Base-by-base conservation (phyloP, 64 coral and sea anemone species). In the Hydrozoanthus tunicans region DNA sequence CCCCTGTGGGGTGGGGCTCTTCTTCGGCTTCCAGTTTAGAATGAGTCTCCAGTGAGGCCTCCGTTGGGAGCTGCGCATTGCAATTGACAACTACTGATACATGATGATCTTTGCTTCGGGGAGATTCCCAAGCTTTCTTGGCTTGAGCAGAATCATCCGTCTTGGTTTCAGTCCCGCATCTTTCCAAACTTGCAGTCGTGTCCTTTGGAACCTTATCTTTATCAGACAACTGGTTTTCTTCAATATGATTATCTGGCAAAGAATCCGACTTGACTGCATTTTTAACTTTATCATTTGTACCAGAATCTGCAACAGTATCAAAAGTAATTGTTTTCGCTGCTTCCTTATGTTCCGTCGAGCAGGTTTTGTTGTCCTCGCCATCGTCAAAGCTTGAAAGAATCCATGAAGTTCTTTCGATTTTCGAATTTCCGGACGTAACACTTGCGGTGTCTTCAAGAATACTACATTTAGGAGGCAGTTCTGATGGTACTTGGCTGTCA, bases 341-440 rank as follows among this genome's bases (percentile, higher is more conserved):
- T 7, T 74, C 9, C 7, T 15, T 51, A 15, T 32, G 84, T 56
- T 59, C 56, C 11, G 20, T 3, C 51, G 67, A 57, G 57, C 55
- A 59, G 14, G 68, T 17, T 13, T 88, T 61, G 1, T 25, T 75
- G 12, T 73, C 68, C 7, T 88, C 84, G 74, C 9, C 43, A 58
- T 26, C 32, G 5, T 88, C 84, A 88, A 88, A 88, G 74, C 84
- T 88, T 88, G 84, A 88, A 59, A 88, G 23, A 75, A 75, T 55
- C 68, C 55, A 88, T 7, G 84, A 32, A 3, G 84, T 56, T 51
- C 55, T 73, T 59, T 73, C n/a, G 74, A 32, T 73, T 7, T 14
- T 25, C 4, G 12, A 74, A 53, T 64, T 83, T 5, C 27, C 5
- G 1, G 43, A n/a, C 51, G 32, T 83, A 9, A 12, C 24, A 43